Percentiles rank a stretch among this genome's conserved stretches.
phyloP scores from a whole-genome alignment of 2,797 vertebrate species.

The Vespertilio murinus region DNA sequence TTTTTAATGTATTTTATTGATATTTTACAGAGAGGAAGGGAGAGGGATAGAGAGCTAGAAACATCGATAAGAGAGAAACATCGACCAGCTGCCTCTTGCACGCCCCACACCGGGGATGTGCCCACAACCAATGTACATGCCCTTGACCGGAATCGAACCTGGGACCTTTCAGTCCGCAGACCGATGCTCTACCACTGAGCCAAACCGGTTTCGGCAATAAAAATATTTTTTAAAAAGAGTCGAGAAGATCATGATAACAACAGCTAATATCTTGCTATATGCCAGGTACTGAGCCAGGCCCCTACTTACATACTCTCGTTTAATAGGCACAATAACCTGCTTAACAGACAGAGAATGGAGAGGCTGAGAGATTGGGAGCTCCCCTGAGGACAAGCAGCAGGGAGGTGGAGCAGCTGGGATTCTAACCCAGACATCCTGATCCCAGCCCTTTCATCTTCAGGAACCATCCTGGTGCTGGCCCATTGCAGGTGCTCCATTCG shows the following conservation, averaged over 20 bases:
- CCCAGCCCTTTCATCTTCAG: neutral
- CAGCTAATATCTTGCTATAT: neutral
- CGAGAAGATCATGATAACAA: neutral
- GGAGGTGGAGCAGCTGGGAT: neutral
- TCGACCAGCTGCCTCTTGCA: too few relatives aligned
- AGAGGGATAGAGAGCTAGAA: too few relatives aligned
- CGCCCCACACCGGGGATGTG: too few relatives aligned
- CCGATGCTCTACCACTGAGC: too few relatives aligned
- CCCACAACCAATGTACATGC: too few relatives aligned
- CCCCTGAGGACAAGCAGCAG: neutral
- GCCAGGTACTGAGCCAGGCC: neutral
- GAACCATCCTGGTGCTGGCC: neutral
- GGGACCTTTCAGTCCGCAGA: too few relatives aligned
- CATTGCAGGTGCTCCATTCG: rapidly evolving
- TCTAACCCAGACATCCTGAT: neutral
- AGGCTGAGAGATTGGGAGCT: neutral
- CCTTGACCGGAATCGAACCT: too few relatives aligned
- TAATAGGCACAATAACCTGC: neutral
- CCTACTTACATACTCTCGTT: neutral
- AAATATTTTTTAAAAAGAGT: neutral
- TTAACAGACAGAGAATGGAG: neutral
- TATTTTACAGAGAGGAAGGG: too few relatives aligned
- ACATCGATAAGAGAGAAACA: too few relatives aligned
- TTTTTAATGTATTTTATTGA: too few relatives aligned
- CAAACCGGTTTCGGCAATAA: too few relatives aligned